These are phyloP conservation scores for Lasioglossum baleicum DNA, from an alignment of 1,140 invertebrate species.

Conservation along the genomic window DNA sequence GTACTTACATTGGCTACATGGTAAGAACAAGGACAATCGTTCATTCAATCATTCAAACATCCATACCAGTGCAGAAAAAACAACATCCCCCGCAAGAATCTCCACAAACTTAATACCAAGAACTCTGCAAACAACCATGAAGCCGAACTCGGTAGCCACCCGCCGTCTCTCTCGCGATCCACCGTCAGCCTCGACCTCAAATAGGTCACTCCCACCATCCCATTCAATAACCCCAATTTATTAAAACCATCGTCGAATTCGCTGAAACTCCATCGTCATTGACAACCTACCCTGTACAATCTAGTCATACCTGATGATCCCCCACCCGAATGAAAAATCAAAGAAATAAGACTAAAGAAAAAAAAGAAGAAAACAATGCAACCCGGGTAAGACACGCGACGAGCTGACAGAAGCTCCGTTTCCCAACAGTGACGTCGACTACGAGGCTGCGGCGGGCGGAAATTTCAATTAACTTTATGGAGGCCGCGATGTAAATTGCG, in stretches of 20 bases:
- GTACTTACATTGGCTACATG: too few species aligned
- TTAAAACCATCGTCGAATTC: not conserved
- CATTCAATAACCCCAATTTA: not conserved
- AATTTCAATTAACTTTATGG: constrained; percentile 72
- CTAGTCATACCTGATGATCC: not conserved
- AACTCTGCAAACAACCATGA: too few species aligned
- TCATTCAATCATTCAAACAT: too few species aligned
- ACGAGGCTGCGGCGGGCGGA: constrained; percentile 55
- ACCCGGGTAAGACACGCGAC: constrained; percentile 35
- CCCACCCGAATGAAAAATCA: too few species aligned
- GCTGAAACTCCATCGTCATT: not conserved
- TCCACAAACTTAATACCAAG: too few species aligned
- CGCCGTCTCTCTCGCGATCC: too few species aligned
- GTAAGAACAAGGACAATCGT: too few species aligned
- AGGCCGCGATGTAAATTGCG: constrained; percentile 70
- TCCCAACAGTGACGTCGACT: constrained; percentile 47
- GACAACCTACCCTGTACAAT: not conserved
- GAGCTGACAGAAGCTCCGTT: constrained; percentile 19
- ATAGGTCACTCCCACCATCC: constrained; percentile 8
- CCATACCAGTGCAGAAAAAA: too few species aligned
- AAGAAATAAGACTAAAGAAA: not conserved
- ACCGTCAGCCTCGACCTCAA: not conserved
- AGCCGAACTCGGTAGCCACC: not conserved
- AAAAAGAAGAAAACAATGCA: constrained; percentile 25
- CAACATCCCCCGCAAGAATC: too few species aligned